A percentile compares a stretch with the other conserved stretches of the same genome.
phyloP scores from a whole-genome alignment of 2,113 vertebrate species.

The Petroica traversi region DNA sequence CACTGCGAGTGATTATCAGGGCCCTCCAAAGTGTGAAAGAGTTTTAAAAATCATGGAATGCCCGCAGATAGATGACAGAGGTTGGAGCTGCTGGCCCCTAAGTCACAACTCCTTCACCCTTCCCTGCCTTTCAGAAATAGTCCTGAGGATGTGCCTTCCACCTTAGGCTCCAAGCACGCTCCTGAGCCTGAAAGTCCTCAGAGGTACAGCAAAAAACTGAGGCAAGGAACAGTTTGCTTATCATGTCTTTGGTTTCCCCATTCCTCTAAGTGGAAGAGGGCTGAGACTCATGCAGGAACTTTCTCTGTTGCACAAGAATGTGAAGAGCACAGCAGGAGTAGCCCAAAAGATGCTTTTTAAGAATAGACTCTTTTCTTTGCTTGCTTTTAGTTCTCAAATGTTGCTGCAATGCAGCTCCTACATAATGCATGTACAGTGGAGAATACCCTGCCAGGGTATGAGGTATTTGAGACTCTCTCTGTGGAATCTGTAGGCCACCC shows the following conservation, averaged over 20 bases:
- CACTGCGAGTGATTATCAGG: neutral
- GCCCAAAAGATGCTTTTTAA: neutral
- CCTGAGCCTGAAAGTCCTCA: neutral
- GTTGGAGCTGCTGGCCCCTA: neutral
- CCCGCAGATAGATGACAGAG: neutral
- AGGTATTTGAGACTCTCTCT: neutral
- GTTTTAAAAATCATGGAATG: neutral
- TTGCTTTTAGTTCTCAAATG: neutral
- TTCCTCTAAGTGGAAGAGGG: neutral
- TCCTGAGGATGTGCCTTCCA: neutral
- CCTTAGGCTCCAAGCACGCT: fast-evolving
- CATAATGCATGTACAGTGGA: fast-evolving
- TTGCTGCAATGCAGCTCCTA: neutral
- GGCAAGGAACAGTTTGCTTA: neutral
- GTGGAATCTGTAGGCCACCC: neutral
- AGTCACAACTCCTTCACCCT: neutral
- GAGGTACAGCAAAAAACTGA: neutral
- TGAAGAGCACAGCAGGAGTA: neutral
- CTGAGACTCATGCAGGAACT: neutral
- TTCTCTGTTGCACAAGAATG: neutral
- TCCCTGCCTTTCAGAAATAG: neutral
- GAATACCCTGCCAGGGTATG: neutral
- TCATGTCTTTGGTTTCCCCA: neutral
- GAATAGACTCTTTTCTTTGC: neutral
- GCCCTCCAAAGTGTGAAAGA: neutral